A percentile compares a stretch with the other conserved stretches of the same genome.
Conservation (phyloP, 2,888 invertebrate species). For the Drosophila lacicola region DNA sequence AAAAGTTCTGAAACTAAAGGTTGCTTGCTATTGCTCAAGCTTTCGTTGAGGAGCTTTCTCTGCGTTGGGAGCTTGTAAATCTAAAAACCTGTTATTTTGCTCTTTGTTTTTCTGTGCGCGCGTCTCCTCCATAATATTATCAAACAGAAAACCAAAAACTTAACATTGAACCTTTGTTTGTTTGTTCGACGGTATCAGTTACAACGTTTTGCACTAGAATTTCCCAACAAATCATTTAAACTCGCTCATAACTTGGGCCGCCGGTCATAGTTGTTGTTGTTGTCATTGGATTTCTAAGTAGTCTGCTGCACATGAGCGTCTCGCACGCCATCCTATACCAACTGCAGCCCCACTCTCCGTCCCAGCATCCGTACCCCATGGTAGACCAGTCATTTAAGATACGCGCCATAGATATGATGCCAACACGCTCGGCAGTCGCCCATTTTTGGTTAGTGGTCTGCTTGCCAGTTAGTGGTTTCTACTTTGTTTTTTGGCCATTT, state of each 20-base stretch:
- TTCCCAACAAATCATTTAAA: conserved; percentile 59
- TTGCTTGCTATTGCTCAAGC: conserved; percentile 40
- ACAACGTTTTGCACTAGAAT: conserved; percentile 63
- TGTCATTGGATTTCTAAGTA: conserved; percentile 36
- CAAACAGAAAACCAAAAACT: conserved; percentile 38
- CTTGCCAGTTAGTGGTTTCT: conserved; percentile 51
- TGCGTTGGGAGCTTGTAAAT: conserved; percentile 23
- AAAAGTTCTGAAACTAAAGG: conserved; percentile 63
- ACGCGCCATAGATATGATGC: conserved; percentile 63
- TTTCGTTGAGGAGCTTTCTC: conserved; percentile 57
- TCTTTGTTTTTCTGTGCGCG: conserved; percentile 10
- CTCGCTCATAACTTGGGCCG: conserved; percentile 55
- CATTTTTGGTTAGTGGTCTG: conserved; percentile 59
- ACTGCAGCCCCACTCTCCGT: conserved; percentile 17
- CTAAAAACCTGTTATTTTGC: conserved; percentile 57
- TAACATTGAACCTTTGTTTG: conserved; percentile 55
- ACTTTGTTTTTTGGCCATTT: conserved; percentile 56
- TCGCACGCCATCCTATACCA: conserved; percentile 41
- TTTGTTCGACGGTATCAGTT: conserved; percentile 38
- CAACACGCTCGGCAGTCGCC: conserved; percentile 58
- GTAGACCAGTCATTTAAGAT: conserved; percentile 51
- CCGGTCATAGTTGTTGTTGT: conserved; percentile 10
- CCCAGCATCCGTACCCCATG: conserved; percentile 48
- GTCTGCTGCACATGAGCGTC: conserved; percentile 1
- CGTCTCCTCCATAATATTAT: conserved; percentile 48